These are phyloP conservation scores for Drosophila lowei DNA, from an alignment of 1,140 invertebrate genomes.

Conservation along the genomic window DNA sequence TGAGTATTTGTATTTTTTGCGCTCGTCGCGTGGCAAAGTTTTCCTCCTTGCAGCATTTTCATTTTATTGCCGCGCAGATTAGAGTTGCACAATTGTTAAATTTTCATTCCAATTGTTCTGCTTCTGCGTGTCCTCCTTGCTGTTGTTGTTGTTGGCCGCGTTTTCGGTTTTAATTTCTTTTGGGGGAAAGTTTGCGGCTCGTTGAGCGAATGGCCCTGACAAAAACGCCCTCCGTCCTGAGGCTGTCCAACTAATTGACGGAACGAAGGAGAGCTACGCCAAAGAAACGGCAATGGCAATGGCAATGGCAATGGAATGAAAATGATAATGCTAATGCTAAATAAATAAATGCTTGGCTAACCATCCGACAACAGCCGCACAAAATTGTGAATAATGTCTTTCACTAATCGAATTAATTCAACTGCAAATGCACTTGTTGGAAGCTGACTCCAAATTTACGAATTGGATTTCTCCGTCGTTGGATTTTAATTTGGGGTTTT, in stretches of 20 bases:
- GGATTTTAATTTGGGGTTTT: no score
- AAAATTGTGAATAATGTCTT: slow-evolving; percentile 27
- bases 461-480: no score
- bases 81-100: slow-evolving; percentile 80
- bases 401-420: slow-evolving; percentile 35
- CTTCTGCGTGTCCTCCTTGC: slow-evolving; percentile 27
- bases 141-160: slow-evolving; percentile 16
- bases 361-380: slow-evolving; percentile 9
- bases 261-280: no score
- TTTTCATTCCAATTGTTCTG: slow-evolving; percentile 61
- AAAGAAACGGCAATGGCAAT: no score
- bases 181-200: slow-evolving; percentile 34
- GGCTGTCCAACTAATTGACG: slow-evolving; percentile 43
- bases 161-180: slow-evolving; percentile 58
- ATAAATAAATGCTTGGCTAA: slow-evolving; percentile 43
- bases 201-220: slow-evolving; percentile 16
- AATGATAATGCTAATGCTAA: slow-evolving; percentile 31
- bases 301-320: no score
- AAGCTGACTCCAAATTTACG: no score
- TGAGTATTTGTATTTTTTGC: background rate
- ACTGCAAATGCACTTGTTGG: background rate
- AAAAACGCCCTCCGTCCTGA: slow-evolving; percentile 26
- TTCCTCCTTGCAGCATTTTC: slow-evolving; percentile 69
- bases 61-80: slow-evolving; percentile 77
- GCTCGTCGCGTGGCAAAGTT: slow-evolving; percentile 53